Base-by-base conservation (phyloP, 2,888 invertebrate species). In the Drosophila percnosoma region DNA sequence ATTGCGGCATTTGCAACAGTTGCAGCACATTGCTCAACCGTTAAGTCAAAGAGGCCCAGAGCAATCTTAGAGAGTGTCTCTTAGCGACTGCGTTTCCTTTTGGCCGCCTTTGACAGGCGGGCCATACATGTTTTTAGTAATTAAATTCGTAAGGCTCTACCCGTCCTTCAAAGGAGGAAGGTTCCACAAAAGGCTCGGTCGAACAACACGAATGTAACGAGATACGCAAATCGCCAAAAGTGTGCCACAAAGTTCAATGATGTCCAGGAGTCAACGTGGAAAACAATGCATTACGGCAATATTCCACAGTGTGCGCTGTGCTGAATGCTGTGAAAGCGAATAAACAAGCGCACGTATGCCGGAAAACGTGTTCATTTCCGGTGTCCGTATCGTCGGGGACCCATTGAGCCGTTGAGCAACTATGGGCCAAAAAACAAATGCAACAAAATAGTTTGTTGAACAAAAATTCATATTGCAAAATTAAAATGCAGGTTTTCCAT, bases 311-410 rank as follows among this genome's bases (percentile, higher is more conserved):
- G 57, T 31, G 21, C 21, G 13, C 40, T 11, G 21, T 40, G 27
- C 27, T 27, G 55, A 7, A 11, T 57, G 57, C 40, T 42, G 42
- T 31, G 57, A 31, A 42, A 57, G 31, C 57, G 40, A 57, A 57
- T 57, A 68, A 57, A 62, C 33, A 60, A 29, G 54, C 62, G 66
- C 75, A 81, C 73, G 81, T 81, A 69, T 83, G 77, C 85, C 89
- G 90, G 91, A 87, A 90, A 87, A 90, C 87, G 89, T 89, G 86
- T 89, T 90, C 90, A 91, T 91, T 91, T 91, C 90, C 90, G 90
- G 89, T 90, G 91, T 90, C 90, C 89, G 79, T 91, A 89, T 84
- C 89, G 85, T 78, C 73, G 67, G 54, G 29, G 57, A 49, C 29
- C 58, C 51, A 31, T 57, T 31, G 31, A 42, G 40, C 29, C 40